Evolutionary conservation across 2,113 vertebrate species (phyloP), one percentile per base, ranked within the genome.

Genomic region (Vulpes ferrilata): DNA sequence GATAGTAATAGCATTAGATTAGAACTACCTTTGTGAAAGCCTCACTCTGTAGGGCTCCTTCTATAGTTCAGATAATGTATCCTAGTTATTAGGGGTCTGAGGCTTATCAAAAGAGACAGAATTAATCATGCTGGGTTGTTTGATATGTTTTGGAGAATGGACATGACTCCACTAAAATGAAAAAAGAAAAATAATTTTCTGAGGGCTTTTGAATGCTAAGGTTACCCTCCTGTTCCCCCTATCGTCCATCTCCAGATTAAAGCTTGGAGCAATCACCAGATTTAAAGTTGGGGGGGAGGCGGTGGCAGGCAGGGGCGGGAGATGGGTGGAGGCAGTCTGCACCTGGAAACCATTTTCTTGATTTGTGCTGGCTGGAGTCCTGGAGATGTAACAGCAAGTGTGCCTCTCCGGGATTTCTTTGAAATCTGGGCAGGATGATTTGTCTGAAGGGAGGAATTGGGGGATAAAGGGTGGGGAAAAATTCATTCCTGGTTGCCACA

Each of bases 331-430:
- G 84, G 64, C 48, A 5, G 32, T 69, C 94, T 97, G 97, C 97
- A 98, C 97, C 98, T 98, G 98, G 98, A 98, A 98, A 92, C 90
- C 85, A 98, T 98, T 98, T 98, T 97, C 97, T 96, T 98, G 96
- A 98, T 98, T 97, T 97, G 97, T 94, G 94, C 96, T 98, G 96
- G 96, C 95, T 95, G 60, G 85, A 88, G 84, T 97, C 97, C 96
- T 98, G 76, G 95, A 97, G 96, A 96, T 96, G 83, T 10, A 97
- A 95, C 90, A 82, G 96, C 81, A 95, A 97, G 76, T 79, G 94
- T 87, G 90, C 60, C 92, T 95, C 96, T 93, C 85, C 93, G 97
- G 93, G 96, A 96, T 95, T 97, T 97, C 96, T 98, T 95, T 98
- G 98, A 97, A 97, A 98, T 97, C 92, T 92, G 92, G 97, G 95